phyloP scores from a whole-genome alignment of 92 coral and sea anemone species.

The Epizoanthus rinbou region DNA sequence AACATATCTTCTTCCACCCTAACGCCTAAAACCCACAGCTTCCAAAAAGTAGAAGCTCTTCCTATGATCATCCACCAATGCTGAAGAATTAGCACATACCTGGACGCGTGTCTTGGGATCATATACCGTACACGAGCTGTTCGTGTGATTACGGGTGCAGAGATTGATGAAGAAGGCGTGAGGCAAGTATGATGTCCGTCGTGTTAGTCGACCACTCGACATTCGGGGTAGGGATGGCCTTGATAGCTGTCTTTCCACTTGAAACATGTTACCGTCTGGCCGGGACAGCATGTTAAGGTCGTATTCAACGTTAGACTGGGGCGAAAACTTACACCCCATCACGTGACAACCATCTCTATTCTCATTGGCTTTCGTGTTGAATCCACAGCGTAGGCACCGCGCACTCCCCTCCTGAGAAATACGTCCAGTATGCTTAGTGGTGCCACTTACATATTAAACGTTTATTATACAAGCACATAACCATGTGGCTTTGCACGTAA shows the following conservation, averaged over 20 bases:
- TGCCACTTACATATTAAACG: no score
- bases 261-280: slow-evolving; percentile 71
- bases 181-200: slow-evolving; percentile 38
- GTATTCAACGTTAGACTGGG: slow-evolving; percentile 55
- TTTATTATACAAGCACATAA: no score
- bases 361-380: slow-evolving; percentile 50
- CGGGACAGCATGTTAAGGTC: slow-evolving; percentile 74
- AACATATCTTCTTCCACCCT: no score
- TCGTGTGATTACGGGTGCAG: slow-evolving; percentile 75
- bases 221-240: no score
- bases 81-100: slow-evolving; percentile 28
- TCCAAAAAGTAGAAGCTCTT: neutral
- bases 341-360: slow-evolving; percentile 64
- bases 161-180: slow-evolving; percentile 56
- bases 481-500: no score
- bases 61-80: no score
- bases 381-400: slow-evolving; percentile 71
- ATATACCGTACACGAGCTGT: slow-evolving; percentile 61
- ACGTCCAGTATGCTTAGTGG: neutral
- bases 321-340: slow-evolving; percentile 52
- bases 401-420: slow-evolving; percentile 63
- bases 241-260: slow-evolving; percentile 16
- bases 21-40: no score
- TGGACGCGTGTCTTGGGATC: neutral
- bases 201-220: neutral